Conservation (phyloP, 2,113 vertebrate genomes). For the Symphodus melops region DNA sequence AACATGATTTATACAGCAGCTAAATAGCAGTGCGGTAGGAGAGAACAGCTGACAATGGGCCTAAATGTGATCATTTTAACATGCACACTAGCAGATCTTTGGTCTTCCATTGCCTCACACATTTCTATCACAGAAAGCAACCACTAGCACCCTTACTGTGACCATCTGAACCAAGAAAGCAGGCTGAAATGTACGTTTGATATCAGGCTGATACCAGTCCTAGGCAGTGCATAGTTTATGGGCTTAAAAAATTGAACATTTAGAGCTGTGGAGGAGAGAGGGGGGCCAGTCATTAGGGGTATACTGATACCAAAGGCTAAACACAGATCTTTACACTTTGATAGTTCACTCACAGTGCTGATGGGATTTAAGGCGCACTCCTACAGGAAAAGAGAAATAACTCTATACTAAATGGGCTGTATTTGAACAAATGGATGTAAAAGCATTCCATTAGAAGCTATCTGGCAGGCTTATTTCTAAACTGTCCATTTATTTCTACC, state of each 20-base stretch:
- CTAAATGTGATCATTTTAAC: slow-evolving; percentile 20
- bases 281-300: slow-evolving; percentile 58
- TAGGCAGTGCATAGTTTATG: slow-evolving; percentile 62
- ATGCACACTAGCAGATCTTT: slow-evolving; percentile 44
- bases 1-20: slow-evolving; percentile 6
- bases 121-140: slow-evolving; percentile 35
- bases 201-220: slow-evolving; percentile 49
- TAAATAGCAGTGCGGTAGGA: not conserved
- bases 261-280: slow-evolving; percentile 29
- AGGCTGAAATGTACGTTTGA: slow-evolving; percentile 60
- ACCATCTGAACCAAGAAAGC: slow-evolving; percentile 52
- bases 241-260: slow-evolving; percentile 63
- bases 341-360: slow-evolving; percentile 57
- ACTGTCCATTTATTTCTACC: slow-evolving; percentile 16
- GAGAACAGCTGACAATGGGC: slow-evolving; percentile 13
- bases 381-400: slow-evolving; percentile 28
- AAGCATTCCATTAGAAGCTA: slow-evolving; percentile 10
- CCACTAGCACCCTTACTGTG: slow-evolving; percentile 52
- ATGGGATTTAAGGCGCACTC: slow-evolving; percentile 52
- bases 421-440: slow-evolving; percentile 34
- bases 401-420: slow-evolving; percentile 3
- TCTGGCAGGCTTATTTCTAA: not conserved
- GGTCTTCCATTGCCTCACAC: slow-evolving; percentile 28
- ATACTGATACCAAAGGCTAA: slow-evolving; percentile 63
- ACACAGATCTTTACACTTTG: slow-evolving; percentile 61